phyloP scores from a whole-genome alignment of 2,888 invertebrate species.

The Tillus elongatus region DNA sequence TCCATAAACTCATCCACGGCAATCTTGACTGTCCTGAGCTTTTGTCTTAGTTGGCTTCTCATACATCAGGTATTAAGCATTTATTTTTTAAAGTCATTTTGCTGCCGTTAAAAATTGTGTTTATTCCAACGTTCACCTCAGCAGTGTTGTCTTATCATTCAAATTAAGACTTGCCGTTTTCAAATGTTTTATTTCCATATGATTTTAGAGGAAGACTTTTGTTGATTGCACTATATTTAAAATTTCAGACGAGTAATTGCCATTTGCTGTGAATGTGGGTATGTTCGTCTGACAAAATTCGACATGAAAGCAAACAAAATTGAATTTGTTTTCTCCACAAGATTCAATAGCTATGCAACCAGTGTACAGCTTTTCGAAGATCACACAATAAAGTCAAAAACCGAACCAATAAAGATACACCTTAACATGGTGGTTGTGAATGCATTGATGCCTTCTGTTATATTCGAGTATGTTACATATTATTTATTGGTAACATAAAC shows the following conservation, averaged over 20 bases:
- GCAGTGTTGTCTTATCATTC: too few relatives aligned
- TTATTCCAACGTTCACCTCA: too few relatives aligned
- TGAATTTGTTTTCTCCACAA: conserved; percentile 43
- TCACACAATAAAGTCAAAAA: conserved; percentile 10
- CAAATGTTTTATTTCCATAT: too few relatives aligned
- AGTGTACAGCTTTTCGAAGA: conserved; percentile 45
- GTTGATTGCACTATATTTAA: too few relatives aligned
- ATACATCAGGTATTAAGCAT: too few relatives aligned
- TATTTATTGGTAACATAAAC: conserved; percentile 13
- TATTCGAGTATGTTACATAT: conserved; percentile 46
- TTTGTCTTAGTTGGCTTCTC: too few relatives aligned
- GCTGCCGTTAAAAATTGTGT: too few relatives aligned
- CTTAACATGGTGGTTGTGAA: conserved; percentile 50
- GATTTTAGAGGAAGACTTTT: too few relatives aligned
- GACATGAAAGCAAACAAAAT: conserved; percentile 44
- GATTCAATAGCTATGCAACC: conserved; percentile 49
- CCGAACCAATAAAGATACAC: conserved; percentile 12
- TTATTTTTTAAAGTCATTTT: too few relatives aligned
- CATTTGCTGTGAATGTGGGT: conserved; percentile 54
- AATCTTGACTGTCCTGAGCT: neutral
- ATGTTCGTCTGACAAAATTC: conserved; percentile 46
- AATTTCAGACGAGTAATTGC: conserved; percentile 48
- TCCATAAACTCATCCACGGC: too few relatives aligned
- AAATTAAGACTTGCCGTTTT: too few relatives aligned
- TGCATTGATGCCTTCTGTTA: conserved; percentile 47